Percentiles rank a stretch among this genome's conserved stretches.
Conservation (phyloP, 2,888 invertebrate species). For the Notodonta dromedarius region DNA sequence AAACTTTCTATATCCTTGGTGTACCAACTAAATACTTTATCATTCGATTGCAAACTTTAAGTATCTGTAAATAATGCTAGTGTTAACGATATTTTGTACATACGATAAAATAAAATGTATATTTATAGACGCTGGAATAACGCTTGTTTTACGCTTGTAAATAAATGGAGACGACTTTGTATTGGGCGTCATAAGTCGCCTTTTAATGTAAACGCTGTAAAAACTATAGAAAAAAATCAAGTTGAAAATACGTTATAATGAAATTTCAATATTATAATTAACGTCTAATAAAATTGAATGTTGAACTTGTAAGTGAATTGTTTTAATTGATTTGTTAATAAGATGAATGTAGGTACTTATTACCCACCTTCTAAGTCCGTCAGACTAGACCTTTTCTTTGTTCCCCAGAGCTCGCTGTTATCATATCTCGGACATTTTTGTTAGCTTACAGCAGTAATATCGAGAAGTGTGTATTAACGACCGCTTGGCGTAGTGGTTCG, state of each 20-base stretch:
- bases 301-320: constrained; percentile 35
- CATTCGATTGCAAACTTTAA: neutral
- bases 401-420: too few relatives aligned
- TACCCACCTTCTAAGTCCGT: neutral
- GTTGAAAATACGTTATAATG: constrained; percentile 37
- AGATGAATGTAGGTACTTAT: too few relatives aligned
- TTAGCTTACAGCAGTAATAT: too few relatives aligned
- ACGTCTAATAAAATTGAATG: constrained; percentile 56
- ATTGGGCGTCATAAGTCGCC: constrained; percentile 24
- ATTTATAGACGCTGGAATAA: constrained; percentile 38
- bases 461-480: too few relatives aligned
- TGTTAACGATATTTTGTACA: constrained; percentile 42
- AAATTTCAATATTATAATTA: constrained; percentile 44
- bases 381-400: too few relatives aligned
- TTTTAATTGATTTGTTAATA: constrained; percentile 14
- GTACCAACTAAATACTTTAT: constrained; percentile 8
- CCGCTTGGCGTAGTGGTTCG: too few relatives aligned
- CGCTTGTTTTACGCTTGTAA: constrained; percentile 51
- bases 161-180: constrained; percentile 40
- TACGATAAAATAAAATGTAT: constrained; percentile 36
- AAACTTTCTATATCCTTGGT: constrained; percentile 17
- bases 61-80: constrained; percentile 40
- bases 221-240: constrained; percentile 31
- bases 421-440: too few relatives aligned
- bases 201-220: constrained; percentile 31